Conservation (phyloP, 2,797 vertebrate species). For the Psittacula echo region DNA sequence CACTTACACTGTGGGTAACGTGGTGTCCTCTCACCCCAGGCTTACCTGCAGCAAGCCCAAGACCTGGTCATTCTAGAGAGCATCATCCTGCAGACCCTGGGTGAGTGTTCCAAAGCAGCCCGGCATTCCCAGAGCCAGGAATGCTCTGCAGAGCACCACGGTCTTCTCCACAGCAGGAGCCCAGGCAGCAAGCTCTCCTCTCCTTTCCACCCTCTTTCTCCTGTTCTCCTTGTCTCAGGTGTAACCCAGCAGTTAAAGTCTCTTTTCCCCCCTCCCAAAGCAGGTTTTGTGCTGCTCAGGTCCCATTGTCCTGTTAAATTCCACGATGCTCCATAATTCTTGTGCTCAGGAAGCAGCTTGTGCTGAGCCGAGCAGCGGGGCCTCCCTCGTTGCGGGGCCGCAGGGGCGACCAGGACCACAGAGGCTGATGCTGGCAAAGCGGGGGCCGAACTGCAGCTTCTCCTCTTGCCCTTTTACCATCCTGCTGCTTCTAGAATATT, state of each 20-base stretch:
- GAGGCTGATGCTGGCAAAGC: neutral
- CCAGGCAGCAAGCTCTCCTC: neutral
- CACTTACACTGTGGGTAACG: slow-evolving; percentile 82
- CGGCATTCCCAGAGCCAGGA: slow-evolving; percentile 71
- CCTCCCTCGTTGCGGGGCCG: neutral
- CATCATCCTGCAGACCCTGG: slow-evolving; percentile 97
- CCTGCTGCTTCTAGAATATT: neutral
- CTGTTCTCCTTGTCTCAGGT: neutral
- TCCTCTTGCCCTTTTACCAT: neutral
- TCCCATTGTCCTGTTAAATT: neutral
- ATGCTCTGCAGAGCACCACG: neutral
- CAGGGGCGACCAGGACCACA: neutral
- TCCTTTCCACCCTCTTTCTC: neutral
- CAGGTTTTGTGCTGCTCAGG: slow-evolving; percentile 2
- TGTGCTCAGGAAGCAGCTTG: neutral
- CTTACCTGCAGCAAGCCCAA: slow-evolving; percentile 97
- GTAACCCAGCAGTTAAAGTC: neutral
- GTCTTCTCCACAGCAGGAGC: neutral
- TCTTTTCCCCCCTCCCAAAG: fast-evolving
- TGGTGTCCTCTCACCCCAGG: slow-evolving; percentile 91
- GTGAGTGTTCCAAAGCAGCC: slow-evolving; percentile 87
- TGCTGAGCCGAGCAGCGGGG: neutral
- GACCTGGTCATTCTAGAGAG: slow-evolving; percentile 99
- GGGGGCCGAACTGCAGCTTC: neutral
- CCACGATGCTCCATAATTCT: neutral